Conservation (phyloP, 1,140 invertebrate species). For the Coptotermes formosanus region DNA sequence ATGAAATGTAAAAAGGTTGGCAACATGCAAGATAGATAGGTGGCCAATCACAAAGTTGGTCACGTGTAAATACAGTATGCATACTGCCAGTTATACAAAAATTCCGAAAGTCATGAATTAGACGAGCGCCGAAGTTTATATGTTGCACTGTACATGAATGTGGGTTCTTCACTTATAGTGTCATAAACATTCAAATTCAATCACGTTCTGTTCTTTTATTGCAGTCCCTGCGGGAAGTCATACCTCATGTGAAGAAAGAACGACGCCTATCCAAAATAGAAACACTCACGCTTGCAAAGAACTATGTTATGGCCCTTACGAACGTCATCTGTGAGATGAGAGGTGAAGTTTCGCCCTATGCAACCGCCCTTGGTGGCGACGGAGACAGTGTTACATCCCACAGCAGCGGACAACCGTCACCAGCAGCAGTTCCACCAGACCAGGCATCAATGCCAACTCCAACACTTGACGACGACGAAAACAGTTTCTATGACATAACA, state of each 20-base stretch:
- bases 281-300: slow-evolving; percentile 82
- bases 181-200: no score
- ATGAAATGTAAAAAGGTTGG: no score
- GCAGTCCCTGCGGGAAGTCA: slow-evolving; percentile 78
- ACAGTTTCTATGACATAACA: slow-evolving; percentile 31
- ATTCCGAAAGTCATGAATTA: no score
- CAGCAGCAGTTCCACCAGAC: slow-evolving; percentile 1
- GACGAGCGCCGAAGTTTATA: no score
- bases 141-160: no score
- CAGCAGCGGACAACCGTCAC: neutral
- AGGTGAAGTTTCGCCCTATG: slow-evolving; percentile 65
- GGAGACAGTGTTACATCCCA: neutral
- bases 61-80: no score
- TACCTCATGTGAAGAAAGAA: slow-evolving; percentile 83
- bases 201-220: slow-evolving; percentile 38
- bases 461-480: slow-evolving; percentile 22
- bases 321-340: slow-evolving; percentile 82
- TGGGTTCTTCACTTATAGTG: no score
- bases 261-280: slow-evolving; percentile 84
- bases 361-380: slow-evolving; percentile 34
- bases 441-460: slow-evolving; percentile 11
- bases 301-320: slow-evolving; percentile 87
- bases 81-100: no score
- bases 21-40: no score
- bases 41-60: no score